phyloP scores from a whole-genome alignment of 2,797 vertebrate genomes.

The Schizopygopsis malacanthus region DNA sequence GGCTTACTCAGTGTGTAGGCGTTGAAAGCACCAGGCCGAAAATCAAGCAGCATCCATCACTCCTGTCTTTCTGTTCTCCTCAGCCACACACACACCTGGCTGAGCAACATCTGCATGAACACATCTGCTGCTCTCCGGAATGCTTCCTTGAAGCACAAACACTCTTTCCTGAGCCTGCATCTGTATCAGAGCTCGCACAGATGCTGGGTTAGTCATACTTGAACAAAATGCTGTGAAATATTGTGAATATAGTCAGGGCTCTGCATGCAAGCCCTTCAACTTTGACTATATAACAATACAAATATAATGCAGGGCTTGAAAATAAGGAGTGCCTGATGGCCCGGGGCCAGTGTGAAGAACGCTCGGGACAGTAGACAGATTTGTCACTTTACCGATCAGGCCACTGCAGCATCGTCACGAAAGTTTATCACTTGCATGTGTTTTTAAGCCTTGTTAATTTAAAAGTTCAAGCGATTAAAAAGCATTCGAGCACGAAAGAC shows the following conservation, averaged over 20 bases:
- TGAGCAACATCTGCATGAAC: constrained; percentile 46
- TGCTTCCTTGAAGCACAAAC: constrained; percentile 1
- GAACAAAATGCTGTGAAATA: not conserved
- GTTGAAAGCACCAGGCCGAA: constrained; percentile 38
- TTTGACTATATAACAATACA: not conserved
- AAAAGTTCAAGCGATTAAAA: too few species aligned
- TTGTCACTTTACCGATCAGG: too few species aligned
- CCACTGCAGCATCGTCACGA: too few species aligned
- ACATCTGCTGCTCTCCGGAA: constrained; percentile 45
- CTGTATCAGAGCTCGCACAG: not conserved
- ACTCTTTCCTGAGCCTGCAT: not conserved
- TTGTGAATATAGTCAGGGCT: not conserved
- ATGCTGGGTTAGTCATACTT: not conserved
- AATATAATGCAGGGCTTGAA: not conserved
- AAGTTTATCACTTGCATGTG: too few species aligned
- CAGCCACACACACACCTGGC: constrained; percentile 42
- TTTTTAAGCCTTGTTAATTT: too few species aligned
- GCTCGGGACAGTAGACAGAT: too few species aligned
- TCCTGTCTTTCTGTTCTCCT: constrained; percentile 16
- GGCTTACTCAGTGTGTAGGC: constrained; percentile 33
- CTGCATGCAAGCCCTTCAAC: not conserved
- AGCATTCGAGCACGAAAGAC: too few species aligned
- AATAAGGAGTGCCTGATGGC: too few species aligned
- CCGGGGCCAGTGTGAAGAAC: too few species aligned
- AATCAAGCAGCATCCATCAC: constrained; percentile 52